Percentiles rank a stretch among this genome's conserved stretches.
These are phyloP conservation scores for Leucoma salicis DNA, from an alignment of 2,888 invertebrate species.

Conservation along the genomic window DNA sequence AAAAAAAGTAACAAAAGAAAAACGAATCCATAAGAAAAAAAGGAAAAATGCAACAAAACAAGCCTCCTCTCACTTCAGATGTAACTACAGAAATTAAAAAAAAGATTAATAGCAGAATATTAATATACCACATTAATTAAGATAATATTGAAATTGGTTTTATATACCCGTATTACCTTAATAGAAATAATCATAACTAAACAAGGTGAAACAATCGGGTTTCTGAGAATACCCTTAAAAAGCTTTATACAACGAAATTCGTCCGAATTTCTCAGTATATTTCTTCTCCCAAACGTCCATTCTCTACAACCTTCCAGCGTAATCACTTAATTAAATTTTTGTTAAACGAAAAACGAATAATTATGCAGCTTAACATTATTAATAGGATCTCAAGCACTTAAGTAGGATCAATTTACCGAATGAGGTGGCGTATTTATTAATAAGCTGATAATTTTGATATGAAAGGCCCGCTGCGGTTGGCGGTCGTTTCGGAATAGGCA, in stretches of 20 bases:
- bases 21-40: no score
- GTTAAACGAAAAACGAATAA: conserved; percentile 7
- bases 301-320: conserved; percentile 3
- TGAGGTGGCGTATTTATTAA: conserved; percentile 20
- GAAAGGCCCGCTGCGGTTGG: conserved; percentile 22
- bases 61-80: no score
- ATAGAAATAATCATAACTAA: no score
- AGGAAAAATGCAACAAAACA: no score
- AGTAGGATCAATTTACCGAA: conserved; percentile 15
- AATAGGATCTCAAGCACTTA: conserved; percentile 17
- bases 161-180: no score
- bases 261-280: background rate
- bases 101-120: no score
- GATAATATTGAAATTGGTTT: no score
- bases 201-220: no score
- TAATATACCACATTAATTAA: no score
- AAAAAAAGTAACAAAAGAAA: no score
- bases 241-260: background rate
- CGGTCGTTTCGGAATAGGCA: conserved; percentile 13
- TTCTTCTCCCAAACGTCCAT: background rate
- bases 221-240: no score
- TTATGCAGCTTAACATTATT: conserved; percentile 16
- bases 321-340: conserved; percentile 6
- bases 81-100: no score
- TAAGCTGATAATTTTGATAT: conserved; percentile 27